Conservation (phyloP, 2,797 vertebrate genomes). For the Malurus splendens region DNA sequence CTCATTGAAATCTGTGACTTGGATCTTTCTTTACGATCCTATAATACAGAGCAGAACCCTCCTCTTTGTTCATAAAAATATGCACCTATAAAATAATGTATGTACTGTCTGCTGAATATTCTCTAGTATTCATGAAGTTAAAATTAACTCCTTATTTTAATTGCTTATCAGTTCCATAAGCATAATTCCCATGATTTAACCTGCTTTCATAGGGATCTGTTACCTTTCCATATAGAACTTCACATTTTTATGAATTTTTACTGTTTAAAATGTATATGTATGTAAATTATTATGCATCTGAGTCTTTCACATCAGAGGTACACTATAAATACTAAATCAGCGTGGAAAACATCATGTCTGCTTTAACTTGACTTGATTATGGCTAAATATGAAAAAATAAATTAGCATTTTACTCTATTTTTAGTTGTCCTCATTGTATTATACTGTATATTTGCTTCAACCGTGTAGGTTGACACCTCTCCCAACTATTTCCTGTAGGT, state of each 20-base stretch:
- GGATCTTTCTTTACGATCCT: not conserved
- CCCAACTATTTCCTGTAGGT: slow-evolving; percentile 36
- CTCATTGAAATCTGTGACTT: not conserved
- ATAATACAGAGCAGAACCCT: not conserved
- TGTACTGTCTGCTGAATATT: slow-evolving; percentile 52
- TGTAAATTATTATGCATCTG: slow-evolving; percentile 75
- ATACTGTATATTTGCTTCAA: slow-evolving; percentile 61
- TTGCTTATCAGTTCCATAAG: slow-evolving; percentile 66
- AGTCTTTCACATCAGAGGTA: slow-evolving; percentile 68
- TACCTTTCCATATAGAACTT: slow-evolving; percentile 63
- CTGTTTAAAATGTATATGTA: slow-evolving; percentile 81
- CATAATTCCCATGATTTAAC: slow-evolving; percentile 68
- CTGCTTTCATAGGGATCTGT: slow-evolving; percentile 56
- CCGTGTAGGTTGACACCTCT: slow-evolving; percentile 40
- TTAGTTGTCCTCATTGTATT: slow-evolving; percentile 72
- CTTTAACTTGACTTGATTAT: slow-evolving; percentile 74
- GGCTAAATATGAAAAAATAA: slow-evolving; percentile 74
- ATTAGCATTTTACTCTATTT: slow-evolving; percentile 74
- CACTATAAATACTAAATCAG: slow-evolving; percentile 74
- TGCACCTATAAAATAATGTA: slow-evolving; percentile 41
- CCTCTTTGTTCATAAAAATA: slow-evolving; percentile 19
- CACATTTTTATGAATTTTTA: slow-evolving; percentile 67
- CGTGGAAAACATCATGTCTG: slow-evolving; percentile 67
- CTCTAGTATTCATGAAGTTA: slow-evolving; percentile 60
- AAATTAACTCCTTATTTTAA: slow-evolving; percentile 69